A percentile compares a stretch with the other conserved stretches of the same genome.
phyloP scores from a whole-genome alignment of 2,113 vertebrate genomes.

The Petaurus breviceps region DNA sequence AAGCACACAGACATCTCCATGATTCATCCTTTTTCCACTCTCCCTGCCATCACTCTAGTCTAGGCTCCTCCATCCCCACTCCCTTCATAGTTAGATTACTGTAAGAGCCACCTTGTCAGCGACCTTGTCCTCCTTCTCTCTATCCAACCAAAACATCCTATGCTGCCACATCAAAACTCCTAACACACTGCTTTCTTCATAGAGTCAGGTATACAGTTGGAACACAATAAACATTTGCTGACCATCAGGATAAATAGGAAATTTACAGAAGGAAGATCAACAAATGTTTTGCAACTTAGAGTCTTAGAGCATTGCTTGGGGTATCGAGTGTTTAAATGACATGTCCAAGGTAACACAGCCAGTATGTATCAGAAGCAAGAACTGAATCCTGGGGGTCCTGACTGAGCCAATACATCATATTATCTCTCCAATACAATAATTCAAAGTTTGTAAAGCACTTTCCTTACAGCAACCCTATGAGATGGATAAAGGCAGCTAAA shows the following conservation, averaged over 20 bases:
- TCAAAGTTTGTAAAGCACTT: not conserved
- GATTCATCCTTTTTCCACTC: not conserved
- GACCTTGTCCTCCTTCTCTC: not conserved
- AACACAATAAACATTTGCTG: not conserved
- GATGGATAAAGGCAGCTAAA: not conserved
- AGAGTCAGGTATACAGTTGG: not conserved
- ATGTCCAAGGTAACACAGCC: not conserved
- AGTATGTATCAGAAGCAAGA: not conserved
- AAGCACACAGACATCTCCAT: not conserved
- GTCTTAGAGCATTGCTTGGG: not conserved
- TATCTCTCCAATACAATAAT: not conserved
- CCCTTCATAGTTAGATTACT: not conserved
- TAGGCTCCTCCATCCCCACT: not conserved
- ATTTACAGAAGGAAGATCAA: not conserved
- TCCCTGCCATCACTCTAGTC: not conserved
- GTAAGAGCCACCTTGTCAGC: not conserved
- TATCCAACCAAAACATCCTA: not conserved
- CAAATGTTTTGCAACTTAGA: not conserved
- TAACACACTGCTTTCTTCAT: not conserved
- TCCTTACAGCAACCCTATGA: not conserved
- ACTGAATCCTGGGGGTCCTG: not conserved
- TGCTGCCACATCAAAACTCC: not conserved
- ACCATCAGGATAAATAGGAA: not conserved
- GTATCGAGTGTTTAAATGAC: not conserved
- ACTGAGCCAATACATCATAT: not conserved